phyloP scores from a whole-genome alignment of 2,797 vertebrate species.

The Luscinia megarhynchos region DNA sequence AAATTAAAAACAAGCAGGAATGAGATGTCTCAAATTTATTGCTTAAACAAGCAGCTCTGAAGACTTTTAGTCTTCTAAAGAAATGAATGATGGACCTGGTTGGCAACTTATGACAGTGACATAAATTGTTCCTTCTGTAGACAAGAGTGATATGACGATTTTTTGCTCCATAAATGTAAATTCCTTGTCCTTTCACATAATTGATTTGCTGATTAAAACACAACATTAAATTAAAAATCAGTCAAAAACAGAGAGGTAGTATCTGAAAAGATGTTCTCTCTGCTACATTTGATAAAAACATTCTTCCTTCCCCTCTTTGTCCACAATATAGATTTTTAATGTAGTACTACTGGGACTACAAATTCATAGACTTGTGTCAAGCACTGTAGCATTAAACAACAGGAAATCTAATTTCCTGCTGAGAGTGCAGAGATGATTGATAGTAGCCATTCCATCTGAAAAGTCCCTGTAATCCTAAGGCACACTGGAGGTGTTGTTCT shows the following conservation, averaged over 20 bases:
- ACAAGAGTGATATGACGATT: not conserved
- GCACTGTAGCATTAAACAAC: not conserved
- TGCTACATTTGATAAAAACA: not conserved
- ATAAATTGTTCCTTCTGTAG: constrained; percentile 50
- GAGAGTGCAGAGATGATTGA: constrained; percentile 17
- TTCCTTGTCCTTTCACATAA: not conserved
- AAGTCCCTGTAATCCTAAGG: not conserved
- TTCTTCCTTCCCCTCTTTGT: not conserved
- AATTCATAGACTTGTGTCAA: not conserved
- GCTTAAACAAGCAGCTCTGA: not conserved
- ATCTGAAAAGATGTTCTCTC: not conserved
- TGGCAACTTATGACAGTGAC: not conserved
- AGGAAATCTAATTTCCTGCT: constrained; percentile 30
- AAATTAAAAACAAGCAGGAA: not conserved
- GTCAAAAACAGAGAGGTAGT: not conserved
- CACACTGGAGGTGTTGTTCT: not conserved
- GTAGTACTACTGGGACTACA: not conserved
- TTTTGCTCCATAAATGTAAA: not conserved
- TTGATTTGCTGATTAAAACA: not conserved
- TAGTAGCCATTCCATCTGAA: not conserved
- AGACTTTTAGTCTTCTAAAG: constrained; percentile 10
- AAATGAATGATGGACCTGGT: constrained; percentile 33
- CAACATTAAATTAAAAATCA: constrained; percentile 13
- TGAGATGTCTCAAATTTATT: constrained; percentile 36
- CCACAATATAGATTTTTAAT: not conserved